Percentiles rank a stretch among this genome's conserved stretches.
Evolutionary conservation across 2,113 vertebrate species (phyloP).

Genomic region (Meles meles): DNA sequence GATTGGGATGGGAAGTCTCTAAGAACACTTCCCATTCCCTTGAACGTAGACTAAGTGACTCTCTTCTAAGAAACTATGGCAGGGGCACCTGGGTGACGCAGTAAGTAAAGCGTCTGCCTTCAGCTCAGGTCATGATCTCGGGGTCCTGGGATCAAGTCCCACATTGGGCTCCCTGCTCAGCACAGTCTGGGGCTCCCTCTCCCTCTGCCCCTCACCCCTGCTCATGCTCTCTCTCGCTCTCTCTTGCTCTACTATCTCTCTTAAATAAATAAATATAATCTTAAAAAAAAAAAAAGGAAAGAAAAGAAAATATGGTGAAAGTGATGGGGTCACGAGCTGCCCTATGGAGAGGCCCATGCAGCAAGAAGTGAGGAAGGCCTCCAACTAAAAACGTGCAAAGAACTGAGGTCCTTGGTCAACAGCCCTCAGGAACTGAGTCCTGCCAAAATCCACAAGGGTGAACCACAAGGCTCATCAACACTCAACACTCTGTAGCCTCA

Average conservation of each 20-base stretch:
- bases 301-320: background rate
- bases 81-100: background rate
- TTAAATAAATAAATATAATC: too few relatives aligned
- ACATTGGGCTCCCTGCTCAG: too few relatives aligned
- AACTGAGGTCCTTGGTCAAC: background rate
- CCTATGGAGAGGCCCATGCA: background rate
- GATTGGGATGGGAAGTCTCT: background rate
- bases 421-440: background rate
- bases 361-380: background rate
- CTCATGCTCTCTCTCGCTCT: too few relatives aligned
- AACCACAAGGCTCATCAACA: background rate
- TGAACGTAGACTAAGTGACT: background rate
- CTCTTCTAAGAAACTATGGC: background rate
- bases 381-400: background rate
- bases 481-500: background rate
- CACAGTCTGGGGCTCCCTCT: too few relatives aligned
- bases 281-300: too few relatives aligned
- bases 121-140: too few relatives aligned
- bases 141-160: too few relatives aligned
- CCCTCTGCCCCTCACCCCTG: too few relatives aligned
- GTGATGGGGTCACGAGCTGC: background rate
- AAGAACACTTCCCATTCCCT: background rate
- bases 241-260: too few relatives aligned
- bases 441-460: background rate
- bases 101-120: too few relatives aligned